phyloP scores from a whole-genome alignment of 2,113 vertebrate genomes.

The Empidonax traillii region DNA sequence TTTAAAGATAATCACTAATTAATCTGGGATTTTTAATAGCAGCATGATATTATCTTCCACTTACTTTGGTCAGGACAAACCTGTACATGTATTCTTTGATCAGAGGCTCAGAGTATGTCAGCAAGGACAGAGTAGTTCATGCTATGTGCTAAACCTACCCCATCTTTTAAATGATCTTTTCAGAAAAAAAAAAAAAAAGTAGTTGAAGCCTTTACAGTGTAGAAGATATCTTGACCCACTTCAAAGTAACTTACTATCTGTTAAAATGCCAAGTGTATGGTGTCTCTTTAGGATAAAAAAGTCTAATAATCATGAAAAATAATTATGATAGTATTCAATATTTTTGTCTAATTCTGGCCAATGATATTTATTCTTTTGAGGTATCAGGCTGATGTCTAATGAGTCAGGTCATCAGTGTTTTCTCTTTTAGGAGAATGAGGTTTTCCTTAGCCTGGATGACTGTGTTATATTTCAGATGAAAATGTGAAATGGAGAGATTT shows the following conservation, averaged over 20 bases:
- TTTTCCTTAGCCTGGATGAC: neutral
- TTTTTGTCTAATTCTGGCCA: neutral
- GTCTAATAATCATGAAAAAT: conserved; percentile 4
- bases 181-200: conserved; percentile 31
- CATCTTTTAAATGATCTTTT: conserved; percentile 53
- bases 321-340: neutral
- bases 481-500: neutral
- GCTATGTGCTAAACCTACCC: neutral
- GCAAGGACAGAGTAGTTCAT: neutral
- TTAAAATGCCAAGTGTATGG: conserved; percentile 26
- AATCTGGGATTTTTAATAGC: neutral
- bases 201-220: conserved; percentile 38
- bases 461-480: neutral
- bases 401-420: neutral
- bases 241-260: conserved; percentile 46
- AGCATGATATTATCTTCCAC: neutral
- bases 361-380: neutral
- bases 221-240: neutral
- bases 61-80: neutral
- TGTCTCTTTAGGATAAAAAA: neutral
- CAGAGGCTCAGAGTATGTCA: neutral
- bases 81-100: neutral
- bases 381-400: neutral
- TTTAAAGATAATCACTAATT: neutral
- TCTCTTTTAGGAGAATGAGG: neutral